Evolutionary conservation across 1,140 invertebrate species (phyloP).

Genomic region (Brachionus rotundiformis): DNA sequence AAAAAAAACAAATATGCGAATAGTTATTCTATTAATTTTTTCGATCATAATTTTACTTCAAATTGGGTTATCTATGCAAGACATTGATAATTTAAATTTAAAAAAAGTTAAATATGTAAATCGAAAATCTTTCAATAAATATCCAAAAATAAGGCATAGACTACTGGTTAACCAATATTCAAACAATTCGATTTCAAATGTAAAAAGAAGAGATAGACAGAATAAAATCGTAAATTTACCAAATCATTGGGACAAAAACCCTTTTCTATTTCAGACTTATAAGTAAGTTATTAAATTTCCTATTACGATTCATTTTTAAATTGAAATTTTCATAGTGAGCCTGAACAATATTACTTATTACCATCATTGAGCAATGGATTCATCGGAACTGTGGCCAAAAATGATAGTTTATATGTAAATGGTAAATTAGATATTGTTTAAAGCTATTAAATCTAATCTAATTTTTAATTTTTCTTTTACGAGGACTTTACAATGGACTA

Average conservation of each 20-base stretch:
- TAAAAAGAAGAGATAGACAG: constrained; percentile 2
- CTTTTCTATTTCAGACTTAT: constrained; percentile 37
- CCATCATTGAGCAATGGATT: constrained; percentile 38
- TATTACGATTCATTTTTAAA: too few relatives aligned
- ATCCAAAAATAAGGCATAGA: constrained; percentile 11
- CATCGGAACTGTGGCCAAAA: constrained; percentile 29
- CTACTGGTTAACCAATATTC: not conserved
- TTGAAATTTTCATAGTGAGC: constrained; percentile 2
- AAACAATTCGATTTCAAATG: not conserved
- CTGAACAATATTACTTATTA: constrained; percentile 12
- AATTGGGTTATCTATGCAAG: not conserved
- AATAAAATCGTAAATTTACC: constrained; percentile 38
- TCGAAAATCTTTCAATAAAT: not conserved
- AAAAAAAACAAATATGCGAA: not conserved
- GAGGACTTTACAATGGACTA: constrained; percentile 35
- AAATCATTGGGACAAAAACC: constrained; percentile 43
- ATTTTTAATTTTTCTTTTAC: not conserved
- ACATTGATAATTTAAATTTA: not conserved
- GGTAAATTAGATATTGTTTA: not conserved
- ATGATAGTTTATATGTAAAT: constrained; percentile 35
- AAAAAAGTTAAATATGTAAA: constrained; percentile 6
- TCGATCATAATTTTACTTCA: not conserved
- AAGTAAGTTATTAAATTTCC: too few relatives aligned
- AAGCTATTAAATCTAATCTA: not conserved
- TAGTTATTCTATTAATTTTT: not conserved